Percentiles rank a stretch among this genome's conserved stretches.
phyloP scores from a whole-genome alignment of 1,140 invertebrate species.

The Anagrus nilaparvatae region DNA sequence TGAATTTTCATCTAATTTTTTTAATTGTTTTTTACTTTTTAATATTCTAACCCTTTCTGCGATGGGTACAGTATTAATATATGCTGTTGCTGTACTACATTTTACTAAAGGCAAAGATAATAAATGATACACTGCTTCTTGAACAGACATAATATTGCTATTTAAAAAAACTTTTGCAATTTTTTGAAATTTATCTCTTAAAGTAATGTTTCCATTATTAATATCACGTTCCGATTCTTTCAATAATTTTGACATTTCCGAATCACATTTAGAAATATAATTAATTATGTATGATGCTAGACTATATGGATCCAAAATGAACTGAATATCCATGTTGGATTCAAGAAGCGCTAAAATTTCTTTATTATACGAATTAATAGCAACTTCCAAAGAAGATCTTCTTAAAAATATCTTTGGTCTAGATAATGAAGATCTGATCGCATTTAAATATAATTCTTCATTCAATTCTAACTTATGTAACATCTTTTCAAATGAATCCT shows the following conservation, averaged over 20 bases:
- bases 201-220: slow-evolving; percentile 11
- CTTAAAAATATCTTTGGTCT: too few relatives aligned
- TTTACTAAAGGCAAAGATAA: slow-evolving; percentile 17
- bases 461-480: too few relatives aligned
- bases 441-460: too few relatives aligned
- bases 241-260: slow-evolving; percentile 20
- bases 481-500: too few relatives aligned
- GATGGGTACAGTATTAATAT: neutral
- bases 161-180: slow-evolving; percentile 24
- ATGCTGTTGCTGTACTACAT: neutral
- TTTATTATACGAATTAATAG: neutral
- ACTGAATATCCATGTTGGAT: slow-evolving; percentile 12
- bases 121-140: slow-evolving; percentile 26
- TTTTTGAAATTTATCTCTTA: slow-evolving; percentile 20
- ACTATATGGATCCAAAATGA: slow-evolving; percentile 21
- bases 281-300: slow-evolving; percentile 21
- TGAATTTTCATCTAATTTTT: neutral
- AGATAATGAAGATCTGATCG: too few relatives aligned
- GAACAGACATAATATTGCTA: slow-evolving; percentile 22
- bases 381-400: too few relatives aligned
- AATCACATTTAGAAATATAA: slow-evolving; percentile 19
- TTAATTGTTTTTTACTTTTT: neutral
- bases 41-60: neutral
- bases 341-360: neutral
- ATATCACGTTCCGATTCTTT: slow-evolving; percentile 13